Base-by-base conservation (phyloP, 2,113 vertebrate species). In the Taurulus bubalis region DNA sequence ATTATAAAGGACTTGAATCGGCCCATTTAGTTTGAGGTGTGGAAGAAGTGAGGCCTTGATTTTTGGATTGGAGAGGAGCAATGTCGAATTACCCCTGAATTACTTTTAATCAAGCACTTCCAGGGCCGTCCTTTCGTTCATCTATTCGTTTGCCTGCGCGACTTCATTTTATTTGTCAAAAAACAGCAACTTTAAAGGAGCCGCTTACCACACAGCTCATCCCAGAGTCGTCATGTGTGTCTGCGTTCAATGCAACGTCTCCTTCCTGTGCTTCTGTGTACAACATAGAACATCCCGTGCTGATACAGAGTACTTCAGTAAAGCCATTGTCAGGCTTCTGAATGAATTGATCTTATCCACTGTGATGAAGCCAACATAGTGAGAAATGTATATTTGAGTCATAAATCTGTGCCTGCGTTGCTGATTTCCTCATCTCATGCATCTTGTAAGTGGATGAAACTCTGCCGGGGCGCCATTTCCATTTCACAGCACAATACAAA, bases 401-500 rank as follows among this genome's bases (percentile, higher is more conserved):
- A 85, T 85, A 71, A 77, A 86, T 78, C 75, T 51, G 47, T 51
- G 60, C 63, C 47, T 74, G 76, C 36, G 16, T 38, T 45, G 66
- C 65, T 26, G 59, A 71, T 84, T 86, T 78, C 73, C 24, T 55
- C 80, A 65, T 86, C 74, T 81, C 70, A 66, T 81, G 47, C 82
- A 71, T 79, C 73, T 79, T 80, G 58, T 73, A 71, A 85, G 77
- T 65, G 59, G 75, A 74, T 80, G 77, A 83, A 62, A 55, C 70
- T 45, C 60, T 72, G 77, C 82, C 70, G 28, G 45, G 20, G 70
- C 36, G 4, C 65, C 75, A 79, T 81, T 87, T 79, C 71, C 71
- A 77, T 85, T 80, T 71, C 32, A 59, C 59, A 60, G 66, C 10
- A 75, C 76, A 83, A 86, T 51, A 53, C 70, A 64, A 72, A 74